Conservation (phyloP, 2,113 vertebrate species). For the Tragelaphus buxtoni region DNA sequence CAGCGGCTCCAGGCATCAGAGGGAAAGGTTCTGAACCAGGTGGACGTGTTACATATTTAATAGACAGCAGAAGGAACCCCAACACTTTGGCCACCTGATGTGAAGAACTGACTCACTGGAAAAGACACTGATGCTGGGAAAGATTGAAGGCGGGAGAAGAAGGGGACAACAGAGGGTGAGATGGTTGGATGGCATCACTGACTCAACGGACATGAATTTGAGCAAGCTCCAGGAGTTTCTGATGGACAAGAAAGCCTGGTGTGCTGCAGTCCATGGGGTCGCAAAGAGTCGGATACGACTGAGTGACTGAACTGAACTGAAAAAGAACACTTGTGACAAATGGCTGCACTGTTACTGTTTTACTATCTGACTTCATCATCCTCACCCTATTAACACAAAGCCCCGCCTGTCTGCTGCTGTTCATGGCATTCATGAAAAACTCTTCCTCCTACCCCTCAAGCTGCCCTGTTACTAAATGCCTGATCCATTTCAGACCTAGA, state of each 20-base stretch:
- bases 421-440: fast-evolving
- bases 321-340: no score
- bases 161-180: fast-evolving
- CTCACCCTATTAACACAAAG: fast-evolving
- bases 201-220: neutral
- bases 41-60: fast-evolving
- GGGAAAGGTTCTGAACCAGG: no score
- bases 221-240: neutral
- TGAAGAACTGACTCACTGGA: neutral
- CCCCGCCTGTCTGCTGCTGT: fast-evolving
- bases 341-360: fast-evolving
- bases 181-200: neutral
- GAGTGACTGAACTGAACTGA: neutral
- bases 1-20: fast-evolving
- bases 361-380: fast-evolving
- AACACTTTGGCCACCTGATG: neutral
- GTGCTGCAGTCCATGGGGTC: neutral
- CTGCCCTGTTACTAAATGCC: neutral
- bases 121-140: neutral
- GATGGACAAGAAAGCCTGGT: neutral
- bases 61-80: neutral
- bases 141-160: neutral
- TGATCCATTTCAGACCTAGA: neutral
- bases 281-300: neutral
- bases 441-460: fast-evolving